Conservation (phyloP, 2,888 invertebrate genomes). For the Agelastica alni region DNA sequence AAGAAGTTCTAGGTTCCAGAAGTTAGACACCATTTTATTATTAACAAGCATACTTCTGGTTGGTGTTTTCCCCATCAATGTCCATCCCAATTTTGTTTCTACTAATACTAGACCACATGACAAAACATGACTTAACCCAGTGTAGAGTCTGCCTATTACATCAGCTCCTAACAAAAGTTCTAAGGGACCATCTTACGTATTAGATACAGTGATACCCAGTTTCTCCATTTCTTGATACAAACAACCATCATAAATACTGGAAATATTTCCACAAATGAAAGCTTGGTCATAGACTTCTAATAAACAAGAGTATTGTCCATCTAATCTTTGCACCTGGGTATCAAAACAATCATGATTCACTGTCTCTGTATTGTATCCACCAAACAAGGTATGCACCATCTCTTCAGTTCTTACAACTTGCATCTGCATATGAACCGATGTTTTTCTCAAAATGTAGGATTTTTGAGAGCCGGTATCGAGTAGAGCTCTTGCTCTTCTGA, state of each 20-base stretch:
- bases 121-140: too few species aligned
- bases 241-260: too few species aligned
- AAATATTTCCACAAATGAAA: too few species aligned
- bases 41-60: background rate
- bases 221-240: too few species aligned
- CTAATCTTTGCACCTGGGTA: background rate
- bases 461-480: slow-evolving; percentile 52
- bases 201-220: too few species aligned
- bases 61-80: slow-evolving; percentile 1
- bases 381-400: slow-evolving; percentile 45
- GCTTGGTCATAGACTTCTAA: background rate
- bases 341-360: slow-evolving; percentile 1
- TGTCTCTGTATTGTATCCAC: slow-evolving; percentile 1
- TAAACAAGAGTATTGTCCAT: background rate
- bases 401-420: slow-evolving; percentile 2
- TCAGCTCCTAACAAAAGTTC: too few species aligned
- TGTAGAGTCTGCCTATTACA: too few species aligned
- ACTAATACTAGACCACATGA: too few species aligned
- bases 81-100: slow-evolving; percentile 7
- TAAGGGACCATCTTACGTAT: too few species aligned
- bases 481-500: slow-evolving; percentile 26
- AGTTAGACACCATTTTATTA: background rate
- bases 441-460: slow-evolving; percentile 48
- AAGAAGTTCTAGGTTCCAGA: slow-evolving; percentile 6
- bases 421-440: background rate